phyloP scores from a whole-genome alignment of 1,140 invertebrate genomes.

The Ditylenchus dipsaci region DNA sequence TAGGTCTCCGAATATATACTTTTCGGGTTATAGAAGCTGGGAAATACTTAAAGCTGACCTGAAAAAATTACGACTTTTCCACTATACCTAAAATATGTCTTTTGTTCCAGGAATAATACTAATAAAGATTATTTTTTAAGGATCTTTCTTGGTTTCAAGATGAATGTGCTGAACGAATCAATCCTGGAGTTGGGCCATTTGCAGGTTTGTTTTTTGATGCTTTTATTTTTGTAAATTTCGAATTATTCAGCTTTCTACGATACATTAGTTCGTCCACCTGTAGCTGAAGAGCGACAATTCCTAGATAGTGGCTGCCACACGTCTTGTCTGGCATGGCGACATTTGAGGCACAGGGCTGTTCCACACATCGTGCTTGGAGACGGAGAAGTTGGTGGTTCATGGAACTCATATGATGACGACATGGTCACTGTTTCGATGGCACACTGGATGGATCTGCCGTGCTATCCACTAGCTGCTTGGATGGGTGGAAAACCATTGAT shows the following conservation, averaged over 20 bases:
- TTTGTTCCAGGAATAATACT: neutral
- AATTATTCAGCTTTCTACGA: conserved; percentile 30
- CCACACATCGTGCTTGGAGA: conserved; percentile 53
- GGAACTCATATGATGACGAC: conserved; percentile 53
- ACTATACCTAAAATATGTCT: too few species aligned
- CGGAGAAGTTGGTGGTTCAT: conserved; percentile 46
- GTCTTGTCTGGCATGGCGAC: conserved; percentile 25
- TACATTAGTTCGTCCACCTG: conserved; percentile 25
- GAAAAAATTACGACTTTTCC: too few species aligned
- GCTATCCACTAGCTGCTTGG: conserved; percentile 41
- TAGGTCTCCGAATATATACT: too few species aligned
- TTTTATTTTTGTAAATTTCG: neutral
- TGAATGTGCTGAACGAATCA: conserved; percentile 25
- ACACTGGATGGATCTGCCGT: conserved; percentile 54
- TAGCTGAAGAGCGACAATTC: neutral
- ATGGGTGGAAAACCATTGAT: conserved; percentile 31
- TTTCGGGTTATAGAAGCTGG: too few species aligned
- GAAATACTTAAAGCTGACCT: too few species aligned
- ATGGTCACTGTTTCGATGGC: conserved; percentile 48
- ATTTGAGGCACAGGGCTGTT: conserved; percentile 19
- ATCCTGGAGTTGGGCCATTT: conserved; percentile 24
- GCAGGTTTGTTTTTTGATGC: conserved; percentile 18
- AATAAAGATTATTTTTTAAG: conserved; percentile 11
- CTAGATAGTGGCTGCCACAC: neutral
- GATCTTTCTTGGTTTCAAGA: conserved; percentile 44